Conservation (phyloP, 2,113 vertebrate genomes). For the Montifringilla adamsi region DNA sequence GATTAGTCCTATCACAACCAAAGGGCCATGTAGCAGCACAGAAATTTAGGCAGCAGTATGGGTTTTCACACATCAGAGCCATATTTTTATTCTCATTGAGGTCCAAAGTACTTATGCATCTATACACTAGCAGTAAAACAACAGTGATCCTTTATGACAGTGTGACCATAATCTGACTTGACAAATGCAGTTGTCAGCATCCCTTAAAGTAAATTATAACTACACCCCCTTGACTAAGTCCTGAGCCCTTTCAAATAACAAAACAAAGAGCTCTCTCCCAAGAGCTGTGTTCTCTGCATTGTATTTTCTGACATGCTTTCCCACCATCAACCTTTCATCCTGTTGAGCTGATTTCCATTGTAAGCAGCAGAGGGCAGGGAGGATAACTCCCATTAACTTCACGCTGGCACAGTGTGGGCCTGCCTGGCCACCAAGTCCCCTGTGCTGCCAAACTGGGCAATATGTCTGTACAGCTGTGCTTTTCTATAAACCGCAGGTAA, state of each 20-base stretch:
- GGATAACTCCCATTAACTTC: background rate
- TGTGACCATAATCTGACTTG: slow-evolving; percentile 44
- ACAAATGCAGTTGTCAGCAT: slow-evolving; percentile 66
- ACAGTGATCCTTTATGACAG: slow-evolving; percentile 41
- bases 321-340: slow-evolving; percentile 46
- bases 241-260: slow-evolving; percentile 52
- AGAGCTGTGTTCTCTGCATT: slow-evolving; percentile 56
- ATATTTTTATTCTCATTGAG: slow-evolving; percentile 19
- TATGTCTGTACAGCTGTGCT: rapidly evolving
- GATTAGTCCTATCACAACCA: background rate
- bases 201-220: slow-evolving; percentile 58
- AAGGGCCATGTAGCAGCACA: background rate
- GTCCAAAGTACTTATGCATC: slow-evolving; percentile 20
- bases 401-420: rapidly evolving
- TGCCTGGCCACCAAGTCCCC: rapidly evolving
- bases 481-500: background rate
- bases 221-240: slow-evolving; percentile 39
- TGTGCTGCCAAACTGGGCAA: rapidly evolving
- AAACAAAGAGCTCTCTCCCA: slow-evolving; percentile 44
- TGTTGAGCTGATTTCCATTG: slow-evolving; percentile 11
- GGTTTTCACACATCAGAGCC: slow-evolving; percentile 4
- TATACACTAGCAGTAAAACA: slow-evolving; percentile 44
- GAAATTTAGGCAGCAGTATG: background rate
- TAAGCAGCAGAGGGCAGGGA: background rate
- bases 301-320: slow-evolving; percentile 55